These are phyloP conservation scores for Cossypha heuglini DNA, from an alignment of 2,797 vertebrate genomes.

Conservation along the genomic window DNA sequence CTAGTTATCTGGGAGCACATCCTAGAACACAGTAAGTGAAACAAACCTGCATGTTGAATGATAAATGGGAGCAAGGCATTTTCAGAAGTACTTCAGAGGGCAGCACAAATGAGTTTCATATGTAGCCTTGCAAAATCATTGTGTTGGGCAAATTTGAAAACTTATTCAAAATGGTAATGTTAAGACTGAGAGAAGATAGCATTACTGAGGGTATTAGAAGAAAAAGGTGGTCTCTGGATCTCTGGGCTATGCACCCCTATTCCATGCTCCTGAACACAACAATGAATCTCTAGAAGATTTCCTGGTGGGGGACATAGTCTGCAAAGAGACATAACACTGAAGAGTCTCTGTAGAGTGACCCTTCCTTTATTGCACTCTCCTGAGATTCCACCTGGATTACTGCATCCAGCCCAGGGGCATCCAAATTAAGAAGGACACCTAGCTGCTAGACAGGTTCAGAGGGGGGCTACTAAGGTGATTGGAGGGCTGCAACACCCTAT, in stretches of 20 bases:
- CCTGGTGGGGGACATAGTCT: neutral
- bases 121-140: neutral
- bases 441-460: neutral
- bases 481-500: neutral
- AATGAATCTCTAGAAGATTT: neutral
- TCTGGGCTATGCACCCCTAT: neutral
- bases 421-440: rapidly evolving
- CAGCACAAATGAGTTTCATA: neutral
- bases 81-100: neutral
- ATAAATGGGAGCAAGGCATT: neutral
- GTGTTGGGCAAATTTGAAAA: neutral
- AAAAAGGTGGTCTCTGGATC: neutral
- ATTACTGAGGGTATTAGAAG: neutral
- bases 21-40: neutral
- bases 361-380: neutral
- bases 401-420: neutral
- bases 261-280: neutral
- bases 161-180: neutral
- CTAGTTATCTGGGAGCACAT: neutral
- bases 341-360: neutral
- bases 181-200: neutral
- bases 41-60: neutral
- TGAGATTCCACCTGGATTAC: neutral
- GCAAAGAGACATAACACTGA: neutral
- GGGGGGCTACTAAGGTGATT: neutral